Percentiles rank a stretch among this genome's conserved stretches.
These are phyloP conservation scores for Mormyrops attenuatus DNA, from an alignment of 2,797 vertebrate genomes.

Conservation along the genomic window DNA sequence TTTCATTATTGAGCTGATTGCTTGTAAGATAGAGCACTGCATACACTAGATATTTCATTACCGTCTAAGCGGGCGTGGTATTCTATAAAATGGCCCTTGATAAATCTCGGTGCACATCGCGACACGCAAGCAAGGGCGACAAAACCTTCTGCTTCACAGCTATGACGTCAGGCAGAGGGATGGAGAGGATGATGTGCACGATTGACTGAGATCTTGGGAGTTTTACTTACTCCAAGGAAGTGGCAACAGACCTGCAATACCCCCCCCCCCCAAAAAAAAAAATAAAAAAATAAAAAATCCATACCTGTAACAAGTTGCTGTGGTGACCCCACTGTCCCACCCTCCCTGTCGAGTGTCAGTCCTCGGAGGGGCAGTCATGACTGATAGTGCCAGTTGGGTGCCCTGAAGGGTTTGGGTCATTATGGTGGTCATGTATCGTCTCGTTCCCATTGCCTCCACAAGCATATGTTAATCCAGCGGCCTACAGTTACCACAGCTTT, in stretches of 20 bases:
- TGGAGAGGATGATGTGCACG: background rate
- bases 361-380: constrained; percentile 19
- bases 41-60: constrained; percentile 41
- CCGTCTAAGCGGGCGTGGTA: constrained; percentile 19
- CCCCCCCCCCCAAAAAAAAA: background rate
- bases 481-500: background rate
- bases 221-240: background rate
- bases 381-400: constrained; percentile 13
- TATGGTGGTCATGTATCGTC: background rate
- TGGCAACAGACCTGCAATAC: background rate
- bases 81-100: constrained; percentile 13
- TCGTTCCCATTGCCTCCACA: background rate
- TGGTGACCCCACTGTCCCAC: constrained; percentile 24
- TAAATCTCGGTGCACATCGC: background rate
- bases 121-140: background rate
- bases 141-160: background rate
- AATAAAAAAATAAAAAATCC: background rate
- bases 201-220: background rate
- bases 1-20: constrained; percentile 21
- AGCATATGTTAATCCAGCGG: background rate
- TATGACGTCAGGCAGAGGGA: background rate
- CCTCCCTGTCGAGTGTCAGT: constrained; percentile 8
- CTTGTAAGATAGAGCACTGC: constrained; percentile 32
- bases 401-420: constrained; percentile 8
- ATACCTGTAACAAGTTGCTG: background rate